Conservation (phyloP, 2,113 vertebrate species). For the Martes martes region DNA sequence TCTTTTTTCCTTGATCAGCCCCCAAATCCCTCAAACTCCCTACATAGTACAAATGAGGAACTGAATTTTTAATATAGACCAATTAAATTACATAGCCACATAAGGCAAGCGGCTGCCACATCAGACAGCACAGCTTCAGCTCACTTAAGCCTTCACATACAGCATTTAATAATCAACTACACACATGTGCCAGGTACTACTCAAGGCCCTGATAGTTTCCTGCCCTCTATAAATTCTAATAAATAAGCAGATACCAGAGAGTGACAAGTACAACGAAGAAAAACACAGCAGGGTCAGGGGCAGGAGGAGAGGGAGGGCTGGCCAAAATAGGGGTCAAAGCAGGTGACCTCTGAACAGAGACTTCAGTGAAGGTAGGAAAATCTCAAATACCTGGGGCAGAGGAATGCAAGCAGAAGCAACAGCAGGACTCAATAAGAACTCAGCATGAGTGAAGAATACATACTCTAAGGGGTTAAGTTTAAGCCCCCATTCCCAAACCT, state of each 20-base stretch:
- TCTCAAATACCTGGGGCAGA: background rate
- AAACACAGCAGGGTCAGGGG: background rate
- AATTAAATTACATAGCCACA: background rate
- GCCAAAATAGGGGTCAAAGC: background rate
- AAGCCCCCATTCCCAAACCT: background rate
- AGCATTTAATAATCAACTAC: background rate
- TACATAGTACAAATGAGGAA: background rate
- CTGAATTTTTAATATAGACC: background rate
- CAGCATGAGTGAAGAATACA: background rate
- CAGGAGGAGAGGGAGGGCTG: background rate
- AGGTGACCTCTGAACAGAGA: background rate
- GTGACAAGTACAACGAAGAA: background rate
- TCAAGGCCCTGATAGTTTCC: background rate
- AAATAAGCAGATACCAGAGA: background rate
- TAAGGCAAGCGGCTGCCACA: background rate
- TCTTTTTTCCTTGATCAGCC: background rate
- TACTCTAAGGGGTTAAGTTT: background rate
- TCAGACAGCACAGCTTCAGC: background rate
- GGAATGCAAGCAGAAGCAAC: background rate
- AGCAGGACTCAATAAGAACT: background rate
- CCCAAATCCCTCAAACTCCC: background rate
- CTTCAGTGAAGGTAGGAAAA: background rate
- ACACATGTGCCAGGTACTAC: background rate
- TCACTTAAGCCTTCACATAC: background rate
- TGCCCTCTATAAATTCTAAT: background rate